phyloP scores from a whole-genome alignment of 1,140 invertebrate species.

The Ruditapes philippinarum region DNA sequence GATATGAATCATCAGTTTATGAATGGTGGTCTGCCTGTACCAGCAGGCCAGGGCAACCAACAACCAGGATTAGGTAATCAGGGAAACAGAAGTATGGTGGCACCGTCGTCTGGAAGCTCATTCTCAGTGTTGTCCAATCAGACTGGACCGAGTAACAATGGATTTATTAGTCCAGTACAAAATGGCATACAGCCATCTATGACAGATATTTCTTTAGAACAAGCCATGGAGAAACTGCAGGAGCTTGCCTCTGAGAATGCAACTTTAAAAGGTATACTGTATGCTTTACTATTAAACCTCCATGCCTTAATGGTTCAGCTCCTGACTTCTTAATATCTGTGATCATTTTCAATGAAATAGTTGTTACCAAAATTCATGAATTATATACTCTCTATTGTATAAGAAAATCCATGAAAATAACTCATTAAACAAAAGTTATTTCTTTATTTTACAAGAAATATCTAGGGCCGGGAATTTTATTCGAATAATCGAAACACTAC shows the following conservation, averaged over 20 bases:
- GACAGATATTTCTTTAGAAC: slow-evolving; percentile 75
- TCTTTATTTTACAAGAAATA: too few relatives aligned
- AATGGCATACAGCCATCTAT: background rate
- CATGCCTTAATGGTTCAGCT: too few relatives aligned
- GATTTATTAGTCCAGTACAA: background rate
- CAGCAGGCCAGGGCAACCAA: slow-evolving; percentile 1
- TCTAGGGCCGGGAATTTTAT: too few relatives aligned
- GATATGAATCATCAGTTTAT: slow-evolving; percentile 7
- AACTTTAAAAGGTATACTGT: slow-evolving; percentile 69
- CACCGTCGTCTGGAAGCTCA: slow-evolving; percentile 23
- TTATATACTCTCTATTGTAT: too few relatives aligned
- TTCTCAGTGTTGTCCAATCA: slow-evolving; percentile 48
- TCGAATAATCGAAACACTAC: too few relatives aligned
- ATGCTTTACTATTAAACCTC: background rate
- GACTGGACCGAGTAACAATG: slow-evolving; percentile 5
- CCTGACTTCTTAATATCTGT: too few relatives aligned
- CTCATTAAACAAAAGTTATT: too few relatives aligned
- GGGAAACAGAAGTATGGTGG: background rate
- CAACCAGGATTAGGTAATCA: background rate
- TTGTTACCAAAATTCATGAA: too few relatives aligned
- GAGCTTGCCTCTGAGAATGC: slow-evolving; percentile 73
- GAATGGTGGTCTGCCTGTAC: background rate
- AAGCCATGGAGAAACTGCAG: slow-evolving; percentile 72
- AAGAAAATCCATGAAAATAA: too few relatives aligned
- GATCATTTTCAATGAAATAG: too few relatives aligned